Conservation (phyloP, 2,888 invertebrate genomes). For the Perizoma affinitatum region DNA sequence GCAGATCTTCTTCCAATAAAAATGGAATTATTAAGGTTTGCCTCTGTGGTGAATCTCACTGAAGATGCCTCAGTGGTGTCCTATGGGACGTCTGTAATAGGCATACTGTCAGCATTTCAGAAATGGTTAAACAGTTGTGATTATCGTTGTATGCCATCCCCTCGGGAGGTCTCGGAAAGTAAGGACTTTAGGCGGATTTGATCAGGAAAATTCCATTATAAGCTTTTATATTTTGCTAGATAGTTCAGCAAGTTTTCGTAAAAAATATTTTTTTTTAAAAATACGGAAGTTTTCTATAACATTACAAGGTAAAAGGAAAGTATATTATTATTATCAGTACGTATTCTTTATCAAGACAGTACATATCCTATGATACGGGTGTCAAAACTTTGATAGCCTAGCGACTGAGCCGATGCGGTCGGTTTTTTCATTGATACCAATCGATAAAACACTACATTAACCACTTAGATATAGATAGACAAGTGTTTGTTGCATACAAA, state of each 20-base stretch:
- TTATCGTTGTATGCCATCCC: not conserved
- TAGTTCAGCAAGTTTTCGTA: no score
- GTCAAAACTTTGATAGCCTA: conserved; percentile 9
- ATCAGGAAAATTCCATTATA: not conserved
- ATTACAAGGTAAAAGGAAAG: no score
- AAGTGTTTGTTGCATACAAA: no score
- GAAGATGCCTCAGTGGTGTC: not conserved
- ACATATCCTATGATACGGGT: not conserved
- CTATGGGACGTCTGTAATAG: not conserved
- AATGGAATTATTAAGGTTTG: not conserved
- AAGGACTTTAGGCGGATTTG: no score
- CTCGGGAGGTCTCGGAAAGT: not conserved
- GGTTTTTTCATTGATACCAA: not conserved
- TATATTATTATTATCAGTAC: no score
- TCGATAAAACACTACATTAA: not conserved
- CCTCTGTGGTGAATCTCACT: no score
- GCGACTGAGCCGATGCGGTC: not conserved
- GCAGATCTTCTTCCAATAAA: no score
- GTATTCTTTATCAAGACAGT: no score
- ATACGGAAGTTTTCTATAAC: no score
- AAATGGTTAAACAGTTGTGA: not conserved
- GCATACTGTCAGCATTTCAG: not conserved
- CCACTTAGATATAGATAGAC: no score
- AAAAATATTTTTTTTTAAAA: no score
- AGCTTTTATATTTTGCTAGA: no score